A percentile compares a stretch with the other conserved stretches of the same genome.
Conservation (phyloP, 2,888 invertebrate species). For the Heliconius charithonia region DNA sequence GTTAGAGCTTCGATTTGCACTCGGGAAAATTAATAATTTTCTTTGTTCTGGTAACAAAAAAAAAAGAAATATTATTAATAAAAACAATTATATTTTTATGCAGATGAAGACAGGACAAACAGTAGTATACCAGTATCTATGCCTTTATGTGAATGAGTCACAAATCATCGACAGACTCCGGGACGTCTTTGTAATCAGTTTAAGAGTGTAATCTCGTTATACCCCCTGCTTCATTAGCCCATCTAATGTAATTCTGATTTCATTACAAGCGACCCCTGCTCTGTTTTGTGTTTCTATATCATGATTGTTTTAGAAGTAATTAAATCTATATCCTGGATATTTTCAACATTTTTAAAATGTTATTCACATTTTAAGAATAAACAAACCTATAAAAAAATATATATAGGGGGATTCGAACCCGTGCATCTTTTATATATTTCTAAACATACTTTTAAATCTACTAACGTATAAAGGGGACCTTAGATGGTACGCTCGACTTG, state of each 20-base stretch:
- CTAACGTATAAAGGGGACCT: background rate
- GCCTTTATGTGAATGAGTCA: slow-evolving; percentile 55
- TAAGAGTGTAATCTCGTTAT: slow-evolving; percentile 53
- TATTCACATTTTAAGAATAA: background rate
- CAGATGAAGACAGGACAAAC: background rate
- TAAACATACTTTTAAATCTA: too few relatives aligned
- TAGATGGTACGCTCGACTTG: background rate
- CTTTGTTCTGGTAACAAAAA: too few relatives aligned
- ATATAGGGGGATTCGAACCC: too few relatives aligned
- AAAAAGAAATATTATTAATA: background rate
- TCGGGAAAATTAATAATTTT: too few relatives aligned
- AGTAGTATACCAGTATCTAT: background rate
- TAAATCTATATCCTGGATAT: background rate
- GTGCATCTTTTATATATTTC: too few relatives aligned
- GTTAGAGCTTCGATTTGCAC: too few relatives aligned
- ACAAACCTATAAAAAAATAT: background rate
- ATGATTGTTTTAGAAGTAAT: slow-evolving; percentile 36
- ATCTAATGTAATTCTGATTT: slow-evolving; percentile 55
- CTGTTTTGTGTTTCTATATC: slow-evolving; percentile 43
- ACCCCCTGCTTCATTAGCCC: slow-evolving; percentile 52
- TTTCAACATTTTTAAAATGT: background rate
- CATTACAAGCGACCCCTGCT: slow-evolving; percentile 50
- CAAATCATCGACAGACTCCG: slow-evolving; percentile 57
- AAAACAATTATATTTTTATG: background rate
- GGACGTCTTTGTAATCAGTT: slow-evolving; percentile 53